Evolutionary conservation across 2,113 vertebrate species (phyloP).

Genomic region (Sebastes fasciatus): DNA sequence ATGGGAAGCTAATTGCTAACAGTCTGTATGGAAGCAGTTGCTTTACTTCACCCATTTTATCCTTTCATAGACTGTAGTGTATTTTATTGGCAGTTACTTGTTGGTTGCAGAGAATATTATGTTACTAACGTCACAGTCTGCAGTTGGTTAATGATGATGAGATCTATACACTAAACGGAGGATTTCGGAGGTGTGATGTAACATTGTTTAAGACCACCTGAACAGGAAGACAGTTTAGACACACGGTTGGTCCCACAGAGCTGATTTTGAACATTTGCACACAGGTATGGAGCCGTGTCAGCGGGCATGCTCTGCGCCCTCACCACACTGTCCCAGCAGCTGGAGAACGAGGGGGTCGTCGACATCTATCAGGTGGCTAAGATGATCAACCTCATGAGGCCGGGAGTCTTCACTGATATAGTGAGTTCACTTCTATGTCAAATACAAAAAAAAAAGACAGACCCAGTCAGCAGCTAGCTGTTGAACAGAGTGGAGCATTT

Average conservation of each 20-base stretch:
- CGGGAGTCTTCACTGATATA: slow-evolving; percentile 98
- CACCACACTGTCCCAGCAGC: slow-evolving; percentile 95
- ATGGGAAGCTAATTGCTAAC: neutral
- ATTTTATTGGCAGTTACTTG: neutral
- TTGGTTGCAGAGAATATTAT: neutral
- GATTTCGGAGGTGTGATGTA: neutral
- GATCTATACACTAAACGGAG: neutral
- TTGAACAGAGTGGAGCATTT: neutral
- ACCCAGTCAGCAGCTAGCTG: neutral
- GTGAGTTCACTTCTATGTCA: slow-evolving; percentile 84
- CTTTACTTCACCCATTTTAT: neutral
- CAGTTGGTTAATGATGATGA: neutral
- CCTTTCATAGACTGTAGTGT: neutral
- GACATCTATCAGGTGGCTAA: slow-evolving; percentile 99
- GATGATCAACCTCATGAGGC: slow-evolving; percentile 99
- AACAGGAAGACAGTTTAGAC: neutral
- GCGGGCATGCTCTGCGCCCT: slow-evolving; percentile 96
- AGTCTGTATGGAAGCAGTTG: neutral
- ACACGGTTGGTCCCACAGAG: neutral
- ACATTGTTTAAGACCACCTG: neutral
- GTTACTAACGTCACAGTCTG: neutral
- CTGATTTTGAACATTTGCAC: slow-evolving; percentile 11
- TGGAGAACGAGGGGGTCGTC: slow-evolving; percentile 95
- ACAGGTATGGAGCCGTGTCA: slow-evolving; percentile 95
- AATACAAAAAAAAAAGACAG: neutral